Conservation (phyloP, 37 sponge, comb jelly and placozoan species). For the Corticium candelabrum region DNA sequence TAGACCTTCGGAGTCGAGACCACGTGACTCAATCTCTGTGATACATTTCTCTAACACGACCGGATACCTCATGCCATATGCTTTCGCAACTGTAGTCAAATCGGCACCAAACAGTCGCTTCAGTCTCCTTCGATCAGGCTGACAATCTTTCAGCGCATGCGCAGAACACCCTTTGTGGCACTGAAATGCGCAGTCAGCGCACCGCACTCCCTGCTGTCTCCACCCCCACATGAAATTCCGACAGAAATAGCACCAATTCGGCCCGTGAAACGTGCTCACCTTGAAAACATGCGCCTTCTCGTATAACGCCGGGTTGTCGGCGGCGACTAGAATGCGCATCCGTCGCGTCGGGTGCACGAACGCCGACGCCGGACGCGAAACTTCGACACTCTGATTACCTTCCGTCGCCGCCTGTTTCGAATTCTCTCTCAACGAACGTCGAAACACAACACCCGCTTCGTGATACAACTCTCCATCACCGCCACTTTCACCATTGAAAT, state of each 20-base stretch:
- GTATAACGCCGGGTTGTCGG: neutral
- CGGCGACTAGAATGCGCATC: neutral
- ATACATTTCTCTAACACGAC: neutral
- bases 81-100: neutral
- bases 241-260: conserved; percentile 80
- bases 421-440: neutral
- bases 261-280: conserved; percentile 17
- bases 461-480: neutral
- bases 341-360: no score
- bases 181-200: neutral
- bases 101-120: neutral
- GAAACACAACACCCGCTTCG: neutral
- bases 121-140: neutral
- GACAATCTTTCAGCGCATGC: neutral
- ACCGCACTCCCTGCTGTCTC: conserved; percentile 55
- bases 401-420: neutral
- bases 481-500: neutral
- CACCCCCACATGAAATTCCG: conserved; percentile 91
- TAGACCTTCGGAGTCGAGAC: conserved; percentile 15
- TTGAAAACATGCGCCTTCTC: neutral
- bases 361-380: no score
- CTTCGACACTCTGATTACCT: neutral
- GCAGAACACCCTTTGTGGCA: neutral
- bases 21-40: neutral
- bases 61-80: neutral